phyloP scores from a whole-genome alignment of 2,113 vertebrate genomes.

The Petrocephalus microphthalmus region DNA sequence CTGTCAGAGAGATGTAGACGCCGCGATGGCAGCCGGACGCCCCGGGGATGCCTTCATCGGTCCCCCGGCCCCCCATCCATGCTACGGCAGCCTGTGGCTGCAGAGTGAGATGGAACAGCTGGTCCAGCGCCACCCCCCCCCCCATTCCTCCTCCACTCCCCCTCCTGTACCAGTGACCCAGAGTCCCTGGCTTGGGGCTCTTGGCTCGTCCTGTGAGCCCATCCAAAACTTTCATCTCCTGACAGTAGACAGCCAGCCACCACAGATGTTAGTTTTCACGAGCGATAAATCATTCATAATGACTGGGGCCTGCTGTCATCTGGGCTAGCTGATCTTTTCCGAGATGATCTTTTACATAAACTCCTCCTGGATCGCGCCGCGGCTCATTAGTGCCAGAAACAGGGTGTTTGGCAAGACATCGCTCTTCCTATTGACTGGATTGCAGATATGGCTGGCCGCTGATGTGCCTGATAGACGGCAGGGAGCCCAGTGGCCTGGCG shows the following conservation, averaged over 20 bases:
- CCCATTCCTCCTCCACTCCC: background rate
- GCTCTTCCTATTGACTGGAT: slow-evolving; percentile 45
- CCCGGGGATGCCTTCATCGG: background rate
- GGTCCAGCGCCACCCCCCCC: background rate
- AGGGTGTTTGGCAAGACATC: slow-evolving; percentile 32
- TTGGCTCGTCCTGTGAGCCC: slow-evolving; percentile 45
- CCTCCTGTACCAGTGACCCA: slow-evolving; percentile 11
- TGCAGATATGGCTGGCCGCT: slow-evolving; percentile 53
- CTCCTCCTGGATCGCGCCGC: slow-evolving; percentile 32
- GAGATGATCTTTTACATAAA: slow-evolving; percentile 19
- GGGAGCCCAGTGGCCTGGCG: slow-evolving; percentile 49
- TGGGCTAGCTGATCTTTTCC: slow-evolving; percentile 36
- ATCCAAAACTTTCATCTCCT: slow-evolving; percentile 51
- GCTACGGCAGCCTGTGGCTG: background rate
- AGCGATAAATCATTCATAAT: slow-evolving; percentile 56
- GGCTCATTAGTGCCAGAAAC: slow-evolving; percentile 51
- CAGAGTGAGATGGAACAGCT: background rate
- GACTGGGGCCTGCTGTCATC: slow-evolving; percentile 35
- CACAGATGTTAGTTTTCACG: slow-evolving; percentile 51
- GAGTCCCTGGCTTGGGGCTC: slow-evolving; percentile 36
- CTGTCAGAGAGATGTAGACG: background rate
- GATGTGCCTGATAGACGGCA: slow-evolving; percentile 59
- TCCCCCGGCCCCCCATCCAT: background rate
- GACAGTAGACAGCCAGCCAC: slow-evolving; percentile 52
- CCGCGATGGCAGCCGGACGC: background rate